phyloP scores from a whole-genome alignment of 1,140 invertebrate species.

The Trachymyrmex cornetzi region DNA sequence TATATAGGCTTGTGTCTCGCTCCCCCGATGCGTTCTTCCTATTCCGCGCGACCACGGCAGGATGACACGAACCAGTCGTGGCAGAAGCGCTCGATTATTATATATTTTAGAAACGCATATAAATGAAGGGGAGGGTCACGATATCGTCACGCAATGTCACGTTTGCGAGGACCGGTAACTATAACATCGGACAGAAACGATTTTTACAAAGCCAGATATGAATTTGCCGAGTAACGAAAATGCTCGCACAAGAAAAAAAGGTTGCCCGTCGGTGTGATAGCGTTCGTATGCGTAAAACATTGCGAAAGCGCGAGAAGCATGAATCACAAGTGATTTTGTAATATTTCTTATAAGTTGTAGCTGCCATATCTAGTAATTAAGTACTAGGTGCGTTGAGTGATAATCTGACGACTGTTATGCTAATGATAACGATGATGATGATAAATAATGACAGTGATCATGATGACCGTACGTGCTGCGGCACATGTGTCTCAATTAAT shows the following conservation, averaged over 20 bases:
- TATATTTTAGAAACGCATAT: conserved; percentile 48
- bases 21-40: conserved; percentile 71
- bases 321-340: conserved; percentile 85
- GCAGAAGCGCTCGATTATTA: conserved; percentile 29
- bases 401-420: conserved; percentile 76
- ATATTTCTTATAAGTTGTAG: conserved; percentile 86
- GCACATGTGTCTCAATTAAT: conserved; percentile 80
- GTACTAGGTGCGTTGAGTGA: conserved; percentile 78
- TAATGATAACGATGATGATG: conserved; percentile 73
- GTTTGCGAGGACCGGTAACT: conserved; percentile 27
- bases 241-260: conserved; percentile 66
- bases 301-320: conserved; percentile 69
- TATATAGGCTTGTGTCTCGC: conserved; percentile 18
- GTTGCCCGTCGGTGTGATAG: conserved; percentile 69
- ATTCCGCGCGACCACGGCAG: not conserved
- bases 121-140: conserved; percentile 24
- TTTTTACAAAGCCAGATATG: conserved; percentile 44
- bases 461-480: conserved; percentile 77
- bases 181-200: conserved; percentile 53
- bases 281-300: conserved; percentile 67
- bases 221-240: conserved; percentile 49
- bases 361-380: conserved; percentile 84
- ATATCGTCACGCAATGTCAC: conserved; percentile 7
- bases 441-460: conserved; percentile 70
- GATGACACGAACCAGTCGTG: not conserved